These are phyloP conservation scores for Parapristionchus giblindavisi DNA, from an alignment of 2,888 invertebrate genomes.

Conservation along the genomic window DNA sequence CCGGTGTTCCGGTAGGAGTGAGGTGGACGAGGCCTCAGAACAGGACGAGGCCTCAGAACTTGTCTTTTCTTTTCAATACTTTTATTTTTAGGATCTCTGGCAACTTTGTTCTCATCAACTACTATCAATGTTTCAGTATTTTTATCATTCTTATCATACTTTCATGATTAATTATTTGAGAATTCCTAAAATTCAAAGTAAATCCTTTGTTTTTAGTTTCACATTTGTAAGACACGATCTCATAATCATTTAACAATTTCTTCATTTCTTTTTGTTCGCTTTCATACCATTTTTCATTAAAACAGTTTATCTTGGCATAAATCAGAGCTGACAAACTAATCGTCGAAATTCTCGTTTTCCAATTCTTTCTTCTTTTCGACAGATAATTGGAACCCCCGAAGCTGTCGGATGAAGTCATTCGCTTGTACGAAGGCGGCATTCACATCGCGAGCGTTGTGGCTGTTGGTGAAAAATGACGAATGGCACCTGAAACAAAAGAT, in stretches of 20 bases:
- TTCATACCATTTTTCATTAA: not conserved
- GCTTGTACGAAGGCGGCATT: slow-evolving; percentile 36
- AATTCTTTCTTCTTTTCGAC: slow-evolving; percentile 39
- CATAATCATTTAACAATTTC: too few species aligned
- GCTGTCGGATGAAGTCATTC: slow-evolving; percentile 37
- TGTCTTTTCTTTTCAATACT: not conserved
- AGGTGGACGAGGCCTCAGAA: too few species aligned
- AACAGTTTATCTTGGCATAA: slow-evolving; percentile 13
- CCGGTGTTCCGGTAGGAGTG: too few species aligned
- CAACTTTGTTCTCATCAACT: not conserved
- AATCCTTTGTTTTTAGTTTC: slow-evolving; percentile 9
- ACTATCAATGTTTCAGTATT: not conserved
- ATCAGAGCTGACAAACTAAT: slow-evolving; percentile 32
- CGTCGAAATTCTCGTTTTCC: slow-evolving; percentile 36
- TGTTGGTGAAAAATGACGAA: slow-evolving; percentile 37
- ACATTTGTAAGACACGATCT: not conserved
- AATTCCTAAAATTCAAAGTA: slow-evolving; percentile 3
- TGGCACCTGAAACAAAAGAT: slow-evolving; percentile 39
- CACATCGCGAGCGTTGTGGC: slow-evolving; percentile 22
- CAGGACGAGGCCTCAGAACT: too few species aligned
- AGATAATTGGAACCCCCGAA: slow-evolving; percentile 33
- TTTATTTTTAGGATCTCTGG: slow-evolving; percentile 8
- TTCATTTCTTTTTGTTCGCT: slow-evolving; percentile 10
- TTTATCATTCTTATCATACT: not conserved
- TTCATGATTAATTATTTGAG: slow-evolving; percentile 3